phyloP scores from a whole-genome alignment of 2,888 invertebrate genomes.

The Hemicrepidius hirtus region DNA sequence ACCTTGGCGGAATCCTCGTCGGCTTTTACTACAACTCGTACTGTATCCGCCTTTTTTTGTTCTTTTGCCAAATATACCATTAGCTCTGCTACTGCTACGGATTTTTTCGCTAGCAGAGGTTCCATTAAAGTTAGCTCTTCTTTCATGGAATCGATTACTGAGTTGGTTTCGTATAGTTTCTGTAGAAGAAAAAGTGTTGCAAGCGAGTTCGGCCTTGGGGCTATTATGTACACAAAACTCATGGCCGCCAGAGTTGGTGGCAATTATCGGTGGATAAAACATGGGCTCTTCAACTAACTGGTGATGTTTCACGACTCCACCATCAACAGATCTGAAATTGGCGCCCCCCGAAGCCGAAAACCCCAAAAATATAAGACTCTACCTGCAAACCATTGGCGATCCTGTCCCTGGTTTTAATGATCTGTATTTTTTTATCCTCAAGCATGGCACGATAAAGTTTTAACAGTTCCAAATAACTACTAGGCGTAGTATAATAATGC shows the following conservation, averaged over 20 bases:
- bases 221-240: too few species aligned
- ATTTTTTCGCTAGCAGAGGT: constrained; percentile 86
- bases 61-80: constrained; percentile 86
- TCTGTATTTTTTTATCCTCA: constrained; percentile 81
- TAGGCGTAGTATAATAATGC: constrained; percentile 93
- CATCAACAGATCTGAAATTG: too few species aligned
- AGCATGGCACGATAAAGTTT: constrained; percentile 85
- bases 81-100: constrained; percentile 83
- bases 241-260: too few species aligned
- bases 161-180: constrained; percentile 89
- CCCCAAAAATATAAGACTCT: too few species aligned
- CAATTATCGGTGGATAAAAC: too few species aligned
- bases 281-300: too few species aligned
- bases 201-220: too few species aligned
- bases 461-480: constrained; percentile 90
- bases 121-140: constrained; percentile 87
- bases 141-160: constrained; percentile 89
- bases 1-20: constrained; percentile 91
- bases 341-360: too few species aligned
- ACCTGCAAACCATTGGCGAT: constrained; percentile 84
- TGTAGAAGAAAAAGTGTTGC: constrained; percentile 59
- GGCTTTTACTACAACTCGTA: constrained; percentile 84
- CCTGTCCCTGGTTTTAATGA: constrained; percentile 79
- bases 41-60: constrained; percentile 87
- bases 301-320: too few species aligned